phyloP scores from a whole-genome alignment of 37 sponge, comb jelly and placozoan species.

The Halisarca cf. caerulea region DNA sequence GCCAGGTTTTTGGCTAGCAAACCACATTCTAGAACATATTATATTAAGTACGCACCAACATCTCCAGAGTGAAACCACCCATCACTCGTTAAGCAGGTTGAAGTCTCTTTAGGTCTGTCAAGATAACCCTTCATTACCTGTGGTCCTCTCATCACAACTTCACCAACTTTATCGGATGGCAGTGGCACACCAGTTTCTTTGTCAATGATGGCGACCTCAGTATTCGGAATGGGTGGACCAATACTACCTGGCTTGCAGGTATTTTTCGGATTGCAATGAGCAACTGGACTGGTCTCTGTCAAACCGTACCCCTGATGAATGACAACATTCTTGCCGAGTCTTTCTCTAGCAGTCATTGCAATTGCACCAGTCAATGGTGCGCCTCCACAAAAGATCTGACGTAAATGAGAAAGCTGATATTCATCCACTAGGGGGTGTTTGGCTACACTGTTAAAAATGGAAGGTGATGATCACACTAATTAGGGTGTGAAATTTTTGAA shows the following conservation, averaged over 20 bases:
- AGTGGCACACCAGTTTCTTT: slow-evolving; percentile 41
- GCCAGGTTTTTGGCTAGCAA: no score
- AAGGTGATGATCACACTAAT: no score
- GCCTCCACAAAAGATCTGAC: slow-evolving; percentile 64
- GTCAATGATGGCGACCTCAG: slow-evolving; percentile 57
- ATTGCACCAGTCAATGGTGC: slow-evolving; percentile 85
- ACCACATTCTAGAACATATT: no score
- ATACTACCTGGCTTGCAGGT: slow-evolving; percentile 51
- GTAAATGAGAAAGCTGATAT: slow-evolving; percentile 72
- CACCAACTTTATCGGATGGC: slow-evolving; percentile 61
- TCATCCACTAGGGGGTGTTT: slow-evolving; percentile 81
- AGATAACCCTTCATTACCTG: slow-evolving; percentile 88
- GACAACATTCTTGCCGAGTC: slow-evolving; percentile 30
- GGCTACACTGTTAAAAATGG: no score
- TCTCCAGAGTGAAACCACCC: slow-evolving; percentile 88
- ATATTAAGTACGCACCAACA: slow-evolving; percentile 73
- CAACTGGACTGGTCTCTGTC: slow-evolving; percentile 81
- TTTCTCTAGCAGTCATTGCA: slow-evolving; percentile 31
- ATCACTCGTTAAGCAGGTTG: slow-evolving; percentile 55
- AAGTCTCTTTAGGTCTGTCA: slow-evolving; percentile 73
- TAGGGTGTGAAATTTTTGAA: no score
- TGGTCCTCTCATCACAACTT: slow-evolving; percentile 75
- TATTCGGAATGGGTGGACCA: slow-evolving; percentile 56
- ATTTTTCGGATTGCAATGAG: slow-evolving; percentile 38
- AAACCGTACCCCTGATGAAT: slow-evolving; percentile 82